phyloP scores from a whole-genome alignment of 2,113 vertebrate species.

The Natator depressus region DNA sequence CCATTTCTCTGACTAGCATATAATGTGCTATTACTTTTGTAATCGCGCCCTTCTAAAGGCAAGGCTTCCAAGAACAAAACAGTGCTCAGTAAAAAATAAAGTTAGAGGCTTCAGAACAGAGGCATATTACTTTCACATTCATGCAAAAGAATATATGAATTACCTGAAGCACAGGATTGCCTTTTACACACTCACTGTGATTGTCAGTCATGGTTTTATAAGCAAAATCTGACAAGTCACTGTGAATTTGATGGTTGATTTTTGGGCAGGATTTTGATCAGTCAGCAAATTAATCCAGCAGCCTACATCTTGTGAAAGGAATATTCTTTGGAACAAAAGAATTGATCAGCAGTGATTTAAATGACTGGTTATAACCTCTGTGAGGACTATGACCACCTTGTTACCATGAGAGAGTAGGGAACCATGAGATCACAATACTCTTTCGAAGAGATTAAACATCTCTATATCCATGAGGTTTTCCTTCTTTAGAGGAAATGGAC shows the following conservation, averaged over 20 bases:
- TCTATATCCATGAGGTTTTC: conserved; percentile 11
- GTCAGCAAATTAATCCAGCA: conserved; percentile 3
- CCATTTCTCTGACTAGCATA: conserved; percentile 33
- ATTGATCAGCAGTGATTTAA: not conserved
- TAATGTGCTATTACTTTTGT: conserved; percentile 23
- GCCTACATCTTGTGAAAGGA: not conserved
- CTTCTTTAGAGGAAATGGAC: conserved; percentile 36
- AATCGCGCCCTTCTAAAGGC: conserved; percentile 37
- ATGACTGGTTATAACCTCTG: not conserved
- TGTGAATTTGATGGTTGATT: not conserved
- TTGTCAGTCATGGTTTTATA: not conserved
- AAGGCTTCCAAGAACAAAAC: conserved; percentile 40
- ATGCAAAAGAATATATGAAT: conserved; percentile 22
- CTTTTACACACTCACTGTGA: not conserved
- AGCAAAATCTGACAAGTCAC: not conserved
- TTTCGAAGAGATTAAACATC: not conserved
- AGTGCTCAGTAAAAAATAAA: not conserved
- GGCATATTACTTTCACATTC: not conserved
- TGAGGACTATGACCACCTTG: not conserved
- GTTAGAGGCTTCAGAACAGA: not conserved
- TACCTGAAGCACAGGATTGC: not conserved
- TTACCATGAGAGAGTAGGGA: not conserved
- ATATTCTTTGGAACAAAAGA: conserved; percentile 2
- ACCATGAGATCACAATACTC: not conserved
- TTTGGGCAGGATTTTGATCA: not conserved